Evolutionary conservation across 2,888 invertebrate species (phyloP), one percentile per base, ranked within the genome.

Genomic region (Cheilosia urbana): DNA sequence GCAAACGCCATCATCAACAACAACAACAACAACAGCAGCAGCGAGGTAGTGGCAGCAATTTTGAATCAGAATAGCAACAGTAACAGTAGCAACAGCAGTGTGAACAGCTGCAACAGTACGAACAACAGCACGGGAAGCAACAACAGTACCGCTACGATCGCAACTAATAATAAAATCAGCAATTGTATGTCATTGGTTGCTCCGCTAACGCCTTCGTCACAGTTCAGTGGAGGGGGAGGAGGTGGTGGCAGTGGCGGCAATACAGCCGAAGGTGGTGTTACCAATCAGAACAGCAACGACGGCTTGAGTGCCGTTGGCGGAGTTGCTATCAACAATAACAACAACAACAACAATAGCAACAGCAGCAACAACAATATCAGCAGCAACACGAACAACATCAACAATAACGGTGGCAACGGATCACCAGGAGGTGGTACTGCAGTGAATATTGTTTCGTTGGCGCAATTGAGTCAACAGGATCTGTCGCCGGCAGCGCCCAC

Each of bases 21-120:
- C 55, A 83, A 60, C 55, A 83, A 75, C 65, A 72, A 60, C 55
- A 83, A 60, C 55, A 83, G 69, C 57, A 88, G 69, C 53, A 85
- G 42, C 72, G 78, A 76, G 58, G 87, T 77, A 80, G 79, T 63
- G 49, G 58, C 49, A 69, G 69, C 73, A 49, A 80, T 76, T 72
- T 55, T 82, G 13, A 82, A 72, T 76, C 78, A 78, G 51, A 82
- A 84, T 60, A 87, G 83, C 76, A 84, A 84, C 53, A 81, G 87
- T 49, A 87, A 79, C 45, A 85, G 88, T 21, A 88, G 60, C 34
- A 88, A 87, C 69, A 81, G 80, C 66, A 82, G 85, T 49, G 85
- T 72, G 0, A 85, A 85, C 62, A 85, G 80, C 51, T 80, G 85
- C 30, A 85, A 81, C 15, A 85, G 80, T 72, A 85, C 85, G 6